Percentiles rank a stretch among this genome's conserved stretches.
Conservation (phyloP, 2,888 invertebrate genomes). For the Spilosoma lubricipeda region DNA sequence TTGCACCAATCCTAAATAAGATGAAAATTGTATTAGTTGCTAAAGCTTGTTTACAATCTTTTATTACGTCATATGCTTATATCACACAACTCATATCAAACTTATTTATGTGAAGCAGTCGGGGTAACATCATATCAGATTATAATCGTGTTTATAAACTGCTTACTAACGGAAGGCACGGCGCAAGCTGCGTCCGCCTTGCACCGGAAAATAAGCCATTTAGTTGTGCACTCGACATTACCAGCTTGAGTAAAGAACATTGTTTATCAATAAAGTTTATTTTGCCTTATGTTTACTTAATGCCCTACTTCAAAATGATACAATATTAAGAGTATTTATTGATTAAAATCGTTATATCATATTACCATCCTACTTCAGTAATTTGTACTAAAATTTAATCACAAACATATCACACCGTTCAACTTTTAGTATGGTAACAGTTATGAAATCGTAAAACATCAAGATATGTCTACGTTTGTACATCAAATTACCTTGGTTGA, state of each 20-base stretch:
- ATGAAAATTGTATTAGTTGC: background rate
- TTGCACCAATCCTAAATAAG: background rate
- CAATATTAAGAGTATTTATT: background rate
- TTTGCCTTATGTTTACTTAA: background rate
- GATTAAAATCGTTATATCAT: too few species aligned
- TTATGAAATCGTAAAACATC: constrained; percentile 67
- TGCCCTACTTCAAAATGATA: background rate
- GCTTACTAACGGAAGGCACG: constrained; percentile 66
- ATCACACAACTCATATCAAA: constrained; percentile 17
- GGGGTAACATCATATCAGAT: constrained; percentile 31
- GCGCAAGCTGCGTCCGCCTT: constrained; percentile 72
- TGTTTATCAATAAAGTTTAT: constrained; percentile 14
- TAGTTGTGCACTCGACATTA: constrained; percentile 52
- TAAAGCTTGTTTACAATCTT: background rate
- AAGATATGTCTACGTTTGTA: constrained; percentile 59
- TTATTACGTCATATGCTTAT: background rate
- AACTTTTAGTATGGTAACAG: constrained; percentile 41
- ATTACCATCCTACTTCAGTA: too few species aligned
- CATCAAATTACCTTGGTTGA: constrained; percentile 66
- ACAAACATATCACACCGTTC: background rate
- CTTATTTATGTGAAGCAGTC: constrained; percentile 32
- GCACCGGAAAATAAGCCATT: constrained; percentile 61
- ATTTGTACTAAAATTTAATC: background rate
- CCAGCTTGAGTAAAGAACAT: constrained; percentile 26
- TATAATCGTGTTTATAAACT: constrained; percentile 44